A percentile compares a stretch with the other conserved stretches of the same genome.
These are phyloP conservation scores for Eupithecia abbreviata DNA, from an alignment of 2,888 invertebrate species.

Conservation along the genomic window DNA sequence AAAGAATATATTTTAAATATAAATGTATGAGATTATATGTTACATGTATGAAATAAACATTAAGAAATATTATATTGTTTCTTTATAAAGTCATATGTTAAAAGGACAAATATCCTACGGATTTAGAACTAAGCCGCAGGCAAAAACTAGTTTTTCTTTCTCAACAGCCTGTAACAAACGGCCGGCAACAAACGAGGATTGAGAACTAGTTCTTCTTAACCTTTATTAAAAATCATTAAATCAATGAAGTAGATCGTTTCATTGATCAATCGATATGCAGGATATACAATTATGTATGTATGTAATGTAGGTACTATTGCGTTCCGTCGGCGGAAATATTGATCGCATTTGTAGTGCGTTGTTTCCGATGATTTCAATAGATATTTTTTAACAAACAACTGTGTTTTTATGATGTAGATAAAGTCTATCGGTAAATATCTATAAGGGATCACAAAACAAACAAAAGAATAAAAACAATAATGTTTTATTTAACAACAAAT, in stretches of 20 bases:
- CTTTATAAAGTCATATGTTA: not conserved
- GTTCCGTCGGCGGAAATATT: not conserved
- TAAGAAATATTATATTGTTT: slow-evolving; percentile 43
- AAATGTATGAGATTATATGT: slow-evolving; percentile 79
- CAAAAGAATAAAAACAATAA: slow-evolving; percentile 48
- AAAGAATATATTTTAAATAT: slow-evolving; percentile 82
- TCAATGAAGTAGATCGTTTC: not conserved
- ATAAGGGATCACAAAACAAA: slow-evolving; percentile 42
- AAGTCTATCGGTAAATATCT: not conserved
- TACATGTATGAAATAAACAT: slow-evolving; percentile 77
- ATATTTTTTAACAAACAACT: not conserved
- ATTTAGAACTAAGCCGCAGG: no score
- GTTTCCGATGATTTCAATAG: not conserved
- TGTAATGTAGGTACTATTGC: not conserved
- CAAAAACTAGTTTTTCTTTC: not conserved
- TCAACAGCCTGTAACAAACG: no score
- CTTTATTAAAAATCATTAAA: not conserved
- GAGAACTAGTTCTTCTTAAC: not conserved
- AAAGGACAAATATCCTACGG: no score
- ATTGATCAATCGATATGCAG: not conserved
- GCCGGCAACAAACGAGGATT: no score
- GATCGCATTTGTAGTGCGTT: not conserved
- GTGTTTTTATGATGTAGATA: not conserved
- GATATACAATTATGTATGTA: not conserved
- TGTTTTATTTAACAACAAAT: slow-evolving; percentile 52